These are phyloP conservation scores for Drosophila ogumai DNA, from an alignment of 1,140 invertebrate species.

Conservation along the genomic window DNA sequence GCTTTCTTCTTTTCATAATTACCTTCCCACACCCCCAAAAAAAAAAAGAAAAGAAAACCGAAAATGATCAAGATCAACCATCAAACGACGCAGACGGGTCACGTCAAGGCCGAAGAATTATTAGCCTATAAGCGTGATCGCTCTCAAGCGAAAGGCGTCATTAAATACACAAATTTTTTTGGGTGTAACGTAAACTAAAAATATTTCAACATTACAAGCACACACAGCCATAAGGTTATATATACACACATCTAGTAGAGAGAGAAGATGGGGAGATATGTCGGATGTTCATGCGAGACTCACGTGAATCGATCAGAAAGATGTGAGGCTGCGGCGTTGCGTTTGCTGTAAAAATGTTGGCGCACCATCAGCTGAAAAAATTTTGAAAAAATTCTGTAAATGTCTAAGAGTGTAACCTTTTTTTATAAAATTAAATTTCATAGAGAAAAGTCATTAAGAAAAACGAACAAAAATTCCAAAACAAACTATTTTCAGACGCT, in stretches of 20 bases:
- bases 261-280: slow-evolving; percentile 30
- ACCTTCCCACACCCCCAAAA: slow-evolving; percentile 18
- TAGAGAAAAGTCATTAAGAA: slow-evolving; percentile 4
- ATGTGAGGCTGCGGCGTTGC: slow-evolving; percentile 21
- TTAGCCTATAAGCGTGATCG: slow-evolving; percentile 59
- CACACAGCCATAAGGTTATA: slow-evolving; percentile 38
- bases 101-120: slow-evolving; percentile 70
- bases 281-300: slow-evolving; percentile 54
- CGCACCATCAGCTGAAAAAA: slow-evolving; percentile 24
- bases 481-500: slow-evolving; percentile 38
- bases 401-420: not conserved
- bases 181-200: slow-evolving; percentile 52
- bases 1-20: slow-evolving; percentile 56
- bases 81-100: slow-evolving; percentile 49
- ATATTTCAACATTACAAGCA: slow-evolving; percentile 66
- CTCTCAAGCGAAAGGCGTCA: slow-evolving; percentile 40
- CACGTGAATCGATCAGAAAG: slow-evolving; percentile 60
- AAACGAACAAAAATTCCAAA: not conserved
- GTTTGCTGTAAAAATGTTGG: slow-evolving; percentile 47
- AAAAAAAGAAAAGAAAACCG: slow-evolving; percentile 8
- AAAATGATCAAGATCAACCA: slow-evolving; percentile 52
- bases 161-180: slow-evolving; percentile 40
- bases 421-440: slow-evolving; percentile 1
- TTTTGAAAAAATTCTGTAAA: slow-evolving; percentile 4
- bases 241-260: slow-evolving; percentile 23